phyloP scores from a whole-genome alignment of 2,888 invertebrate genomes.

The Heteromurus nitidus region DNA sequence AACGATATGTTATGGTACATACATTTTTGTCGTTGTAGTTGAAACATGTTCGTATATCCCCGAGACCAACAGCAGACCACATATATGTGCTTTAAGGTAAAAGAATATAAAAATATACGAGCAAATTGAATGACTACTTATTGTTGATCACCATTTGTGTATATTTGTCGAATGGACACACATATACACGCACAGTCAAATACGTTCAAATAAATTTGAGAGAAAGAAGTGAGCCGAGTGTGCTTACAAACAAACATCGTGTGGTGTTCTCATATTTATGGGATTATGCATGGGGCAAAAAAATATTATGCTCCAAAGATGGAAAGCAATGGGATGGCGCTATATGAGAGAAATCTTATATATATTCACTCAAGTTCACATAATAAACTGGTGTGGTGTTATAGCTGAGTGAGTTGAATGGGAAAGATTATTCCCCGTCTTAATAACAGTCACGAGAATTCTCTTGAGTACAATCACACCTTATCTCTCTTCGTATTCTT shows the following conservation, averaged over 20 bases:
- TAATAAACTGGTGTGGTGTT: no score
- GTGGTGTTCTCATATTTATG: not conserved
- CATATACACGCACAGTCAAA: not conserved
- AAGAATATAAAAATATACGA: no score
- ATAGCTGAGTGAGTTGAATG: no score
- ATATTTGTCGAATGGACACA: constrained; percentile 30
- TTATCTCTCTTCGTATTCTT: no score
- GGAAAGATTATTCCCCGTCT: no score
- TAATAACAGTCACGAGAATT: no score
- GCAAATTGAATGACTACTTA: not conserved
- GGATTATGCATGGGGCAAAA: not conserved
- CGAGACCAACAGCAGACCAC: not conserved
- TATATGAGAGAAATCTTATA: no score
- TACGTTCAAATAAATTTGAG: constrained; percentile 9
- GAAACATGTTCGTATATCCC: not conserved
- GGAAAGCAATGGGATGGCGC: no score
- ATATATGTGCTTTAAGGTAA: no score
- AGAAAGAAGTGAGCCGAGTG: not conserved
- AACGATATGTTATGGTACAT: constrained; percentile 20
- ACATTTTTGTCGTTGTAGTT: not conserved
- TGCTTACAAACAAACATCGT: not conserved
- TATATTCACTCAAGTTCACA: no score
- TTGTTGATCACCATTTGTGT: constrained; percentile 21
- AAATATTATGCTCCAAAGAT: not conserved
- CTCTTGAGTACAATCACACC: no score